phyloP scores from a whole-genome alignment of 2,113 vertebrate species.

The Phainopepla nitens region DNA sequence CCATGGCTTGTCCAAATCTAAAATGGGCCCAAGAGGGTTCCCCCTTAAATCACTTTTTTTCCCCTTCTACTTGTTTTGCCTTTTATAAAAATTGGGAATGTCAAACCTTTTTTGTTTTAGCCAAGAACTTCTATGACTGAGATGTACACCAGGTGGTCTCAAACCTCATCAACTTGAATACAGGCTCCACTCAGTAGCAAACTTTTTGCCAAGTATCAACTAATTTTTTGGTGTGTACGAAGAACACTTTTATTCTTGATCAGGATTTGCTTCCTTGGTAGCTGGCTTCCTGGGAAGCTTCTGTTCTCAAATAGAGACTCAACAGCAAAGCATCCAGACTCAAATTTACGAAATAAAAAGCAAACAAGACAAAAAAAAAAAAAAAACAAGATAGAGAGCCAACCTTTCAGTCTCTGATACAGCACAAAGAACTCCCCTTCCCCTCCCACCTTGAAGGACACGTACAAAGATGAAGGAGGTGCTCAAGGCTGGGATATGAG shows the following conservation, averaged over 20 bases:
- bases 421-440: background rate
- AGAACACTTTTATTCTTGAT: background rate
- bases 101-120: background rate
- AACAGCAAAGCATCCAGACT: background rate
- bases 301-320: background rate
- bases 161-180: background rate
- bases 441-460: background rate
- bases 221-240: background rate
- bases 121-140: background rate
- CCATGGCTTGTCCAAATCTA: background rate
- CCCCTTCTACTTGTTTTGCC: background rate
- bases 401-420: background rate
- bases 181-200: background rate
- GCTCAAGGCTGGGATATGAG: background rate
- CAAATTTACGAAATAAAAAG: background rate
- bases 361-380: background rate
- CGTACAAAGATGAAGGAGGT: background rate
- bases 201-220: background rate
- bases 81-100: background rate
- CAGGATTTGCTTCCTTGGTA: background rate
- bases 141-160: accelerated
- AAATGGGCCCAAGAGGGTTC: background rate
- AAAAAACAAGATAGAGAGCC: background rate
- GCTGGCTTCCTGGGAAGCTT: background rate
- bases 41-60: background rate